A percentile compares a stretch with the other conserved stretches of the same genome.
These are phyloP conservation scores for Arge pagana DNA, from an alignment of 2,888 invertebrate species.

Conservation along the genomic window DNA sequence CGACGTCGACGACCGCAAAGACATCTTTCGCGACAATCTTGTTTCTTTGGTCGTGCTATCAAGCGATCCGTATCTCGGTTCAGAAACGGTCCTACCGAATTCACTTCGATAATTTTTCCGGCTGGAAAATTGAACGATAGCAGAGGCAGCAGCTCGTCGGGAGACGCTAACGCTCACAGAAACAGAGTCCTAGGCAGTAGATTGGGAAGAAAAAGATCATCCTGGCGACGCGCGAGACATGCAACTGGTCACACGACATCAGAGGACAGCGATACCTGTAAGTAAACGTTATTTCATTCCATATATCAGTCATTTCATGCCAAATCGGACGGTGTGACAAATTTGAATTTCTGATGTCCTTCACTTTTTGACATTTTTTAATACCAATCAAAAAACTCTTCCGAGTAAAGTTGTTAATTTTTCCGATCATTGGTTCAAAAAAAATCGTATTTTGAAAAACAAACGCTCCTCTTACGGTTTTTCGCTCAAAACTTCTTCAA, in stretches of 20 bases:
- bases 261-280: slow-evolving; percentile 55
- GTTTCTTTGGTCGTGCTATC: slow-evolving; percentile 52
- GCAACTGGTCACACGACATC: slow-evolving; percentile 49
- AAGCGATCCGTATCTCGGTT: slow-evolving; percentile 54
- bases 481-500: no score
- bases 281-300: slow-evolving; percentile 15
- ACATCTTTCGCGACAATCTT: slow-evolving; percentile 47
- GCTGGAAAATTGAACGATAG: slow-evolving; percentile 52
- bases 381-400: no score
- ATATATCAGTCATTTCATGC: no score
- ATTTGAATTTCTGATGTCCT: no score
- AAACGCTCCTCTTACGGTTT: neutral
- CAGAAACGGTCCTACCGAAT: slow-evolving; percentile 54
- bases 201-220: slow-evolving; percentile 46
- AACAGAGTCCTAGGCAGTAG: slow-evolving; percentile 48
- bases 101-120: slow-evolving; percentile 57
- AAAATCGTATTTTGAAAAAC: slow-evolving; percentile 1
- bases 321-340: no score
- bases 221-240: slow-evolving; percentile 37
- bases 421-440: neutral
- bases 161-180: slow-evolving; percentile 50
- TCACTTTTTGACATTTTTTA: no score
- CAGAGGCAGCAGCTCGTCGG: slow-evolving; percentile 54
- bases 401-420: no score
- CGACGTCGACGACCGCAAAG: slow-evolving; percentile 58